These are phyloP conservation scores for Danio aesculapii DNA, from an alignment of 2,797 vertebrate genomes.

Conservation along the genomic window DNA sequence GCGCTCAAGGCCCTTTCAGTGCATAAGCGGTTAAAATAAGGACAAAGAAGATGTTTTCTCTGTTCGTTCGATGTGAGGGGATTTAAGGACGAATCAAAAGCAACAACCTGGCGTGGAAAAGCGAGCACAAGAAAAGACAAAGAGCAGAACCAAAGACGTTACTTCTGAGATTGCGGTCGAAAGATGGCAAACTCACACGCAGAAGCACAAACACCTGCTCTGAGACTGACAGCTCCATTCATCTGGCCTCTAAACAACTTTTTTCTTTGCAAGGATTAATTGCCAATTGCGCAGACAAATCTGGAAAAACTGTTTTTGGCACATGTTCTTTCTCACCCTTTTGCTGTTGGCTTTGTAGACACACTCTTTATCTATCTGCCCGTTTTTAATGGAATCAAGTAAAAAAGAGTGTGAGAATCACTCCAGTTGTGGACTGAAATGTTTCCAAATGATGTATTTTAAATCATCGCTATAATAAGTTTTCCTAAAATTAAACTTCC, in stretches of 20 bases:
- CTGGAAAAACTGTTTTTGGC: conserved; percentile 46
- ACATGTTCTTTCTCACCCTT: conserved; percentile 51
- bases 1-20: conserved; percentile 6
- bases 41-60: conserved; percentile 36
- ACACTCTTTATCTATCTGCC: conserved; percentile 40
- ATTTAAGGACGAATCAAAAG: conserved; percentile 43
- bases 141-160: conserved; percentile 56
- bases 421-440: not conserved
- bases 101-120: conserved; percentile 37
- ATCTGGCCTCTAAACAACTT: conserved; percentile 52
- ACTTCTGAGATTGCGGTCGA: conserved; percentile 37
- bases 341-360: conserved; percentile 52
- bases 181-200: not conserved
- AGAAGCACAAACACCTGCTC: conserved; percentile 55
- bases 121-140: conserved; percentile 41
- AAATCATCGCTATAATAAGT: no score
- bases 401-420: conserved; percentile 16
- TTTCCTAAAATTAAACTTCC: no score
- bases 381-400: conserved; percentile 18
- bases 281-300: conserved; percentile 53
- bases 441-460: no score
- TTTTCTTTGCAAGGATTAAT: conserved; percentile 54
- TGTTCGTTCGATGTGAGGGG: conserved; percentile 34
- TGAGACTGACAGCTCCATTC: conserved; percentile 59
- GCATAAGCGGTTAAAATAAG: not conserved